These are phyloP conservation scores for Ditylenchus weischeri DNA, from an alignment of 2,888 invertebrate genomes.

Conservation along the genomic window DNA sequence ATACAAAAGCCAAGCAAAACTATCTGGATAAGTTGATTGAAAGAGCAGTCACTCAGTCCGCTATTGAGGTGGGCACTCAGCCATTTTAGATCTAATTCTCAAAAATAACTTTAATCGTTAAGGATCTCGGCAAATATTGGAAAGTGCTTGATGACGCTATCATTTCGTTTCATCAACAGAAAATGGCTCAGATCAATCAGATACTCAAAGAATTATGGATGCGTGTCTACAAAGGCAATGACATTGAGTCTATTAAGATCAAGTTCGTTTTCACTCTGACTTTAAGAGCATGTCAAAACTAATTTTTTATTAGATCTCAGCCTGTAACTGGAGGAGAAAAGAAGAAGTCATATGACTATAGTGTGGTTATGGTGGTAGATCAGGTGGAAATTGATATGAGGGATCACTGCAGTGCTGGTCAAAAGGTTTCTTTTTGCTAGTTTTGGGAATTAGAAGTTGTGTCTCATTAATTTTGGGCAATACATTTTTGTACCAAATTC, in stretches of 20 bases:
- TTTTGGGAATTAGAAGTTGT: no score
- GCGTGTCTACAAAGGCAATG: constrained; percentile 79
- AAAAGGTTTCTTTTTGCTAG: constrained; percentile 75
- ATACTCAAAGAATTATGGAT: constrained; percentile 81
- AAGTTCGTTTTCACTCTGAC: constrained; percentile 18
- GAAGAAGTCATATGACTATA: constrained; percentile 67
- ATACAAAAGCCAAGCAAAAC: constrained; percentile 33
- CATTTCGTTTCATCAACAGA: constrained; percentile 80
- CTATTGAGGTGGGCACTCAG: constrained; percentile 27
- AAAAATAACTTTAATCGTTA: background rate
- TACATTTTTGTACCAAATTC: no score
- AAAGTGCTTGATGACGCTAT: constrained; percentile 80
- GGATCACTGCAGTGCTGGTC: constrained; percentile 96
- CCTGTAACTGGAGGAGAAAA: constrained; percentile 34
- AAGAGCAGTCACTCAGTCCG: constrained; percentile 12
- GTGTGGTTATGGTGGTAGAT: constrained; percentile 70
- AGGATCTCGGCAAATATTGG: constrained; percentile 77
- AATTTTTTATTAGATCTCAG: constrained; percentile 34
- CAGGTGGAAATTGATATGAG: constrained; percentile 89
- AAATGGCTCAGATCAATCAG: constrained; percentile 88
- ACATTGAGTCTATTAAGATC: constrained; percentile 92
- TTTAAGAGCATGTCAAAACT: no score
- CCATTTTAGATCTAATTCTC: background rate
- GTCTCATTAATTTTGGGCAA: no score
- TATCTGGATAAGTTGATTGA: constrained; percentile 38